Evolutionary conservation across 2,113 vertebrate genomes (phyloP), one percentile per base, ranked within the genome.

Genomic region (Cephalopholis sonnerati): DNA sequence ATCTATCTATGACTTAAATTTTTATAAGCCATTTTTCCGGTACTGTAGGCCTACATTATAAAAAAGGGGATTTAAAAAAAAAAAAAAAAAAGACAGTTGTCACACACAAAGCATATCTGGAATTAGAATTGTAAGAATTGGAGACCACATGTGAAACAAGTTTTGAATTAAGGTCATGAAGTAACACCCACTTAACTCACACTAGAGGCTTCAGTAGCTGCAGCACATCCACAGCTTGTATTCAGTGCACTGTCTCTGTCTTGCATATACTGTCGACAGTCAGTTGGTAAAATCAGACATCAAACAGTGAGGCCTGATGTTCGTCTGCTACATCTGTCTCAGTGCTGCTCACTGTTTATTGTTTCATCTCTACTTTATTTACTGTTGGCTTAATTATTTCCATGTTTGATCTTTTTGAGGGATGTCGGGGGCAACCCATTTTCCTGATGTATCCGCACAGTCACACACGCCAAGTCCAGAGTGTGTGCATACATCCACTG

Each of bases 291-390:
- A 92, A 85, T 83, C 87, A 68, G 77, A 93, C 91, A 89, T 93
- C 91, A 93, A 94, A 93, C 83, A 84, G 67, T 2, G 15, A 85
- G 75, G 84, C 76, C 84, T 72, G 82, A 90, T 87, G 79, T 81
- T 77, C 46, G 57, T 63, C 91, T 90, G 87, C 79, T 78, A 46
- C 91, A 93, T 95, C 86, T 93, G 92, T 91, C 76, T 90, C 86
- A 22, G 83, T 48, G 81, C 88, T 86, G 90, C 87, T 80, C 79
- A 36, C 74, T 93, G 85, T 93, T 93, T 93, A 91, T 93, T 93
- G 84, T 91, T 93, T 88, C 86, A 91, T 91, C 93, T 92, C 83
- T 25, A 74, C 91, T 88, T 92, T 94, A 93, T 94, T 93, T 91
- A 94, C 89, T 82, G 84, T 81, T 71, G 83, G 22, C 89, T 86